Conservation (phyloP, 2,888 invertebrate genomes). For the Aplocera efformata region DNA sequence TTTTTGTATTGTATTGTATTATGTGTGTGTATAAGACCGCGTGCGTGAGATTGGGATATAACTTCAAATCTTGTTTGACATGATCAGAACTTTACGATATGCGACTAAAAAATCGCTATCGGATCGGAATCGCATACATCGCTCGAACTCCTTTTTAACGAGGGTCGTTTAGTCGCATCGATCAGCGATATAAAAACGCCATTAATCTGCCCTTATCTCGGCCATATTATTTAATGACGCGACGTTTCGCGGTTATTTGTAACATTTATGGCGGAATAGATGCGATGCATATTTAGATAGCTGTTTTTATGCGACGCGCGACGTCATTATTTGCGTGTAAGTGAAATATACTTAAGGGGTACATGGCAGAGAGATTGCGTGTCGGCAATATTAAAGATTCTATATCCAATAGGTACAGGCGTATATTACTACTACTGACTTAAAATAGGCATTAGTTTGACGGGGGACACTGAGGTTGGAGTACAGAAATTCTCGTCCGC, state of each 20-base stretch:
- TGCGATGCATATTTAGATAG: constrained; percentile 64
- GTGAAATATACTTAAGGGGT: constrained; percentile 39
- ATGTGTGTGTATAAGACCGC: too few relatives aligned
- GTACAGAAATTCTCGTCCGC: too few relatives aligned
- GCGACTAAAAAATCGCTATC: constrained; percentile 41
- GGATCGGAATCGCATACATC: constrained; percentile 62
- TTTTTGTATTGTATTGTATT: too few relatives aligned
- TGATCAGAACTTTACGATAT: constrained; percentile 3
- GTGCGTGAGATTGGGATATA: too few relatives aligned
- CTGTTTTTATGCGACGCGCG: constrained; percentile 44
- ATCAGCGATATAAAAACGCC: constrained; percentile 70
- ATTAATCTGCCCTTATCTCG: constrained; percentile 78
- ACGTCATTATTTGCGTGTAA: constrained; percentile 47
- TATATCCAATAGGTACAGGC: too few relatives aligned
- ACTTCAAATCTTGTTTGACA: too few relatives aligned
- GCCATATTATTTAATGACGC: constrained; percentile 76
- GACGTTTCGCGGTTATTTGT: constrained; percentile 76
- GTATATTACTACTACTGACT: too few relatives aligned
- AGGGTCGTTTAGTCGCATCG: constrained; percentile 63
- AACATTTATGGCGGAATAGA: constrained; percentile 66
- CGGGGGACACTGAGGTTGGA: too few relatives aligned
- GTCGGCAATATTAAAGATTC: too few relatives aligned
- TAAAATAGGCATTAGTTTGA: too few relatives aligned
- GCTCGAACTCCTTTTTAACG: constrained; percentile 59
- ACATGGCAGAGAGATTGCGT: too few relatives aligned